phyloP scores from a whole-genome alignment of 23 tunicate genomes.

The Botrylloides violaceus region DNA sequence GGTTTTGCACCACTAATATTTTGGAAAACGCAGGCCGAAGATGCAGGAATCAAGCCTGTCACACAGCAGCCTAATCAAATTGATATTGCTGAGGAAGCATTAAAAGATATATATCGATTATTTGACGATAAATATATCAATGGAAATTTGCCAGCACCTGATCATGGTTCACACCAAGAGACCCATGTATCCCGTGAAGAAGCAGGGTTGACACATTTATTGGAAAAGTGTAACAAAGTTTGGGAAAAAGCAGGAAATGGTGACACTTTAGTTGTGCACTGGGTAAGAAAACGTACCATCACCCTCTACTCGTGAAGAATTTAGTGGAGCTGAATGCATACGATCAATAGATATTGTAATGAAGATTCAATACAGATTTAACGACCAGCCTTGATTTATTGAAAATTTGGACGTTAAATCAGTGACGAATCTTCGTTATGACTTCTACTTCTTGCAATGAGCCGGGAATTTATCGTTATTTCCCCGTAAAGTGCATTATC shows the following conservation, averaged over 20 bases:
- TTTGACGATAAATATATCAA: not conserved
- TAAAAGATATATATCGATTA: no score
- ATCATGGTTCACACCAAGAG: not conserved
- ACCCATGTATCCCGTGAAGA: not conserved
- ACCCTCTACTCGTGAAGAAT: no score
- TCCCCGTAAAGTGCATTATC: no score
- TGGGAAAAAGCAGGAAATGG: not conserved
- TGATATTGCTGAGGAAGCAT: not conserved
- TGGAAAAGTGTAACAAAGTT: conserved; percentile 1
- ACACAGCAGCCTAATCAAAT: not conserved
- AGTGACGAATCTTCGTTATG: no score
- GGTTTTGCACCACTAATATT: conserved; percentile 60
- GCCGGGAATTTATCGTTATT: no score
- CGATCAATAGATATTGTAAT: no score
- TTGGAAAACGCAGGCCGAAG: not conserved
- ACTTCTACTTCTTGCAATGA: no score
- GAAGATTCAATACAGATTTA: no score
- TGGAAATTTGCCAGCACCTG: not conserved
- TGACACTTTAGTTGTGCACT: not conserved
- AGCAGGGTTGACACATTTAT: not conserved
- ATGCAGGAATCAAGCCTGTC: not conserved
- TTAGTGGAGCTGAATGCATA: no score
- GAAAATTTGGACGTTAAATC: no score
- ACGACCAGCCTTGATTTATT: no score
- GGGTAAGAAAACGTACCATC: conserved; percentile 2